Evolutionary conservation across 2,888 invertebrate species (phyloP).

Genomic region (Caradrina kadenii): DNA sequence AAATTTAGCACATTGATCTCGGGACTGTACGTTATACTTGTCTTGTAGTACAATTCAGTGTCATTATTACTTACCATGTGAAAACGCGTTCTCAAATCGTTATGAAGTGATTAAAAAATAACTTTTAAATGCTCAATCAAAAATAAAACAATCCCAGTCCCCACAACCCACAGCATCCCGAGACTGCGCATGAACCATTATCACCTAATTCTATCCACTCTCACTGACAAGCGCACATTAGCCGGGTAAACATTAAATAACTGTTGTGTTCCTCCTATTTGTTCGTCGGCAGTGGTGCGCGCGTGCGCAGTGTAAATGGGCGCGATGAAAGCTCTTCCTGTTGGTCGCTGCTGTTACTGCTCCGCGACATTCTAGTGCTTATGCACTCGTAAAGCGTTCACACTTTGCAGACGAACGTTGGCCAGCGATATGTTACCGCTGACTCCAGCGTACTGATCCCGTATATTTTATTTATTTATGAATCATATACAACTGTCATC

Average conservation of each 20-base stretch:
- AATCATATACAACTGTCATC: too few relatives aligned
- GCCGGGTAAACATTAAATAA: constrained; percentile 26
- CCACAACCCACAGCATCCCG: not conserved
- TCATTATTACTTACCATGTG: too few relatives aligned
- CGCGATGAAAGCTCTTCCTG: constrained; percentile 68
- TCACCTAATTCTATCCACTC: constrained; percentile 19
- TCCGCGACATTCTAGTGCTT: constrained; percentile 3
- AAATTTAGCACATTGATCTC: too few relatives aligned
- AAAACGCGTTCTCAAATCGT: too few relatives aligned
- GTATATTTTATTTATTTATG: too few relatives aligned
- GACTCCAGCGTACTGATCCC: too few relatives aligned
- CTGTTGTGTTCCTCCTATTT: constrained; percentile 38
- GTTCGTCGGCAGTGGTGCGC: constrained; percentile 30
- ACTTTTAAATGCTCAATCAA: not conserved
- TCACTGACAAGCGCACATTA: constrained; percentile 13
- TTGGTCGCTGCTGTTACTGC: constrained; percentile 22
- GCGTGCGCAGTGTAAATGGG: constrained; percentile 50
- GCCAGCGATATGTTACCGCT: too few relatives aligned
- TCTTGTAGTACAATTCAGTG: too few relatives aligned
- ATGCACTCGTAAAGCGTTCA: not conserved
- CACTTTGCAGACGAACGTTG: too few relatives aligned
- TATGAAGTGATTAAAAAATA: not conserved
- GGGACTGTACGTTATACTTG: too few relatives aligned
- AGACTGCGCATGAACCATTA: constrained; percentile 26
- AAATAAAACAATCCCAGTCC: constrained; percentile 11